Evolutionary conservation across 2,797 vertebrate genomes (phyloP).

Genomic region (Cryptoblepharus egeriae): DNA sequence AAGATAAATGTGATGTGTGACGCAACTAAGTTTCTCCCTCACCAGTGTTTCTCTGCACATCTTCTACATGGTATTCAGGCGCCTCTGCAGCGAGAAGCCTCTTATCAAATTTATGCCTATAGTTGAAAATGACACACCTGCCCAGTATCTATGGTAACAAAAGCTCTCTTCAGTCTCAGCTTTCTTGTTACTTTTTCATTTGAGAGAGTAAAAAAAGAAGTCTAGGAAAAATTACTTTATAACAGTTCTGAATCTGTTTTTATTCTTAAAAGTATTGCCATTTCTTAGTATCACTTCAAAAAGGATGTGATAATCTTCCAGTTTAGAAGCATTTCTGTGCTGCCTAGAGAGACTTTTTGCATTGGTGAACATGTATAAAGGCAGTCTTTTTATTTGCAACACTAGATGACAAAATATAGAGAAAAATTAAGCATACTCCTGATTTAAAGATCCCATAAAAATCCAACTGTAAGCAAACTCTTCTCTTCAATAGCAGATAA

Average conservation of each 20-base stretch:
- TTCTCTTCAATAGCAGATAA: background rate
- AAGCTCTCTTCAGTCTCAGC: conserved; percentile 72
- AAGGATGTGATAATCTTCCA: conserved; percentile 4
- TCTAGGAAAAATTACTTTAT: conserved; percentile 39
- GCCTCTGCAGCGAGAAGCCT: conserved; percentile 70
- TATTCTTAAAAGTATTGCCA: conserved; percentile 10
- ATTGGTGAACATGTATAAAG: background rate
- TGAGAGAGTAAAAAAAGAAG: conserved; percentile 10
- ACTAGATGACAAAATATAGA: conserved; percentile 29
- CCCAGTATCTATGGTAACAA: conserved; percentile 82
- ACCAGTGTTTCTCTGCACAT: conserved; percentile 44
- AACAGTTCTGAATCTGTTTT: conserved; percentile 33
- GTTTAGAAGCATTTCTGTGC: background rate
- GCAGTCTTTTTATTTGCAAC: conserved; percentile 1
- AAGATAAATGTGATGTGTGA: conserved; percentile 60
- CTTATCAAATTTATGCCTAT: conserved; percentile 74
- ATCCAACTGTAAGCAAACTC: background rate
- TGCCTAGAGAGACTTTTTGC: conserved; percentile 11
- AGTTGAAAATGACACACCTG: conserved; percentile 76
- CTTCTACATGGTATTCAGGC: conserved; percentile 72
- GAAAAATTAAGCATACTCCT: conserved; percentile 13
- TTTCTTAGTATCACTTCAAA: conserved; percentile 19
- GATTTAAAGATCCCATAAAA: background rate
- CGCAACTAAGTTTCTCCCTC: conserved; percentile 46
- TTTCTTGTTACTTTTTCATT: conserved; percentile 66